phyloP scores from a whole-genome alignment of 1,140 invertebrate genomes.

The Sitophilus oryzae region DNA sequence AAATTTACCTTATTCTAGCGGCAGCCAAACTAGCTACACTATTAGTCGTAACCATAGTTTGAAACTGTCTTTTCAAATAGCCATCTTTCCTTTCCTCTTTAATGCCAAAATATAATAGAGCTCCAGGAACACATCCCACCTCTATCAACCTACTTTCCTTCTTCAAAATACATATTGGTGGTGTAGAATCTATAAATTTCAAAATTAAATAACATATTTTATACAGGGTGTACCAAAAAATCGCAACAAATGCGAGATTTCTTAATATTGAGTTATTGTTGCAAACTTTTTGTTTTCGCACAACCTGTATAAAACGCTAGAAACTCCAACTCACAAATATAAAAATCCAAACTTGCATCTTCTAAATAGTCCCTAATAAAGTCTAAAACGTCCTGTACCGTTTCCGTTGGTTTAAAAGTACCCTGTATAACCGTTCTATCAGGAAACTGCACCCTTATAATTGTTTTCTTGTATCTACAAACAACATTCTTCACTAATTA shows the following conservation, averaged over 20 bases:
- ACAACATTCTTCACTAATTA: background rate
- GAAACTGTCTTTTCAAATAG: slow-evolving; percentile 44
- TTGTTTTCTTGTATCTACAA: slow-evolving; percentile 59
- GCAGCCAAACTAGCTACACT: slow-evolving; percentile 45
- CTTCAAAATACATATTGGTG: slow-evolving; percentile 62
- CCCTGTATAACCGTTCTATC: slow-evolving; percentile 74
- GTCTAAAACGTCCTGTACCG: slow-evolving; percentile 56
- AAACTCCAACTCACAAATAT: slow-evolving; percentile 63
- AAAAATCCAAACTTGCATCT: slow-evolving; percentile 56
- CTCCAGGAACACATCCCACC: slow-evolving; percentile 66
- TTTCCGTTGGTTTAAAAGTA: slow-evolving; percentile 66
- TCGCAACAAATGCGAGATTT: too few species aligned
- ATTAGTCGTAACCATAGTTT: slow-evolving; percentile 46
- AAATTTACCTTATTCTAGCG: slow-evolving; percentile 44
- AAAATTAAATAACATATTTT: too few species aligned
- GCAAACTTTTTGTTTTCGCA: too few species aligned
- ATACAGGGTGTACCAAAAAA: too few species aligned
- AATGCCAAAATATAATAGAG: slow-evolving; percentile 64
- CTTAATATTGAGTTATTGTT: too few species aligned
- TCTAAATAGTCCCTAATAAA: slow-evolving; percentile 65
- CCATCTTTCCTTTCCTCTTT: slow-evolving; percentile 33
- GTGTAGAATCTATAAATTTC: slow-evolving; percentile 63
- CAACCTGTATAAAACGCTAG: background rate
- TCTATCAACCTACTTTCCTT: slow-evolving; percentile 55
- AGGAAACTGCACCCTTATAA: slow-evolving; percentile 76